Base-by-base conservation (phyloP, 2,113 vertebrate genomes). In the Bufo gargarizans region DNA sequence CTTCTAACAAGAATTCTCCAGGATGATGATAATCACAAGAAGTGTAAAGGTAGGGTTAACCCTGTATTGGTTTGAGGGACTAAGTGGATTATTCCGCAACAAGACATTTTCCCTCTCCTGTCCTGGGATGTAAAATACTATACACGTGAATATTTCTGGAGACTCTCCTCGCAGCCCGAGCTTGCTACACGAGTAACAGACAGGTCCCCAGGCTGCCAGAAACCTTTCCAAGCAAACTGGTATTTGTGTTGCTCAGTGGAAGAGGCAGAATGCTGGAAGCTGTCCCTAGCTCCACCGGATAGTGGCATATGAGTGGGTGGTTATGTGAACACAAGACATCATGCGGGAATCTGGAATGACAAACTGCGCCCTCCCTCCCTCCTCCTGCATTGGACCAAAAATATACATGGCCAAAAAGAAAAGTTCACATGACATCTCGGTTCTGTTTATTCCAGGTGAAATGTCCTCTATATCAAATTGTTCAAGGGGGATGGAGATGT, bases 391-490 rank as follows among this genome's bases (percentile, higher is more conserved):
- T 20, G 19, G 17, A 84, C 71, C 56, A 83, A 88, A 76, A 33
- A 82, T 69, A 77, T 65, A 77, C 69, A 77, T 9, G n/a, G 56
- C 80, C 56, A 84, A 77, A 84, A 88, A 88, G 86, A 88, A 88
- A 88, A 88, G 80, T 84, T 88, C 80, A 83, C 67, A 88, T 69
- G 67, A 82, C 80, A 83, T 88, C 80, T 82, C 82, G 76, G 86
- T 56, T 87, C 86, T 83, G 87, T 84, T 84, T 88, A 84, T 84
- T 88, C n/a, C 80, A 88, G 87, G 80, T 83, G 80, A 88, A 83
- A 77, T 83, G 80, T 84, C 80, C 71, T 77, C 87, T 77, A 65
- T 11, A 82, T 59, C 53, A 76, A 72, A 88, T 82, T 20, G 86
- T 79, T 82, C 78, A 76, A 82, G 79, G 86, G 56, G 43, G 55